A percentile compares a stretch with the other conserved stretches of the same genome.
These are phyloP conservation scores for Calypte anna DNA, from an alignment of 2,113 vertebrate genomes.

Conservation along the genomic window DNA sequence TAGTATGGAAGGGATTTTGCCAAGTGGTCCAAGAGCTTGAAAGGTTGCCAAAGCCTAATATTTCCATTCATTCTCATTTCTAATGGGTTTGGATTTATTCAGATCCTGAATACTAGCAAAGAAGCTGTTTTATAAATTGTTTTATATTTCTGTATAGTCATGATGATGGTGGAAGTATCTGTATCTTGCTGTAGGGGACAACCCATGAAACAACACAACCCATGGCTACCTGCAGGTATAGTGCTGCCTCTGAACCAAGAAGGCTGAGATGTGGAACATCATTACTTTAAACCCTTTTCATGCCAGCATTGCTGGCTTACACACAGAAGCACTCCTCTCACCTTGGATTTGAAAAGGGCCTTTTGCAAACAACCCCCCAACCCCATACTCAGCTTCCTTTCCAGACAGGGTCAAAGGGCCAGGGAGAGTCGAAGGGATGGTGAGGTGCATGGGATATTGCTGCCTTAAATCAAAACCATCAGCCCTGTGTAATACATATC, in stretches of 20 bases:
- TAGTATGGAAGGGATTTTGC: rapidly evolving
- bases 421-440: not conserved
- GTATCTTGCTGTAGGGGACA: not conserved
- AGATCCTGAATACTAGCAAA: not conserved
- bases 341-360: not conserved
- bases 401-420: not conserved
- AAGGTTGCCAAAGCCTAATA: not conserved
- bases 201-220: rapidly evolving
- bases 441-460: rapidly evolving
- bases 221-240: not conserved
- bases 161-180: not conserved
- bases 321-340: not conserved
- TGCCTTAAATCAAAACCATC: not conserved
- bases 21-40: not conserved
- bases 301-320: not conserved
- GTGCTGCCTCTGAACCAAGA: not conserved
- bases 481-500: not conserved
- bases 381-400: rapidly evolving
- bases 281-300: not conserved
- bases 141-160: not conserved
- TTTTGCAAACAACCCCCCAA: not conserved
- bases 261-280: not conserved
- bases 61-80: not conserved
- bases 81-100: not conserved
- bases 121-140: not conserved